phyloP scores from a whole-genome alignment of 2,888 invertebrate species.

The Megaustenia siamemsis region DNA sequence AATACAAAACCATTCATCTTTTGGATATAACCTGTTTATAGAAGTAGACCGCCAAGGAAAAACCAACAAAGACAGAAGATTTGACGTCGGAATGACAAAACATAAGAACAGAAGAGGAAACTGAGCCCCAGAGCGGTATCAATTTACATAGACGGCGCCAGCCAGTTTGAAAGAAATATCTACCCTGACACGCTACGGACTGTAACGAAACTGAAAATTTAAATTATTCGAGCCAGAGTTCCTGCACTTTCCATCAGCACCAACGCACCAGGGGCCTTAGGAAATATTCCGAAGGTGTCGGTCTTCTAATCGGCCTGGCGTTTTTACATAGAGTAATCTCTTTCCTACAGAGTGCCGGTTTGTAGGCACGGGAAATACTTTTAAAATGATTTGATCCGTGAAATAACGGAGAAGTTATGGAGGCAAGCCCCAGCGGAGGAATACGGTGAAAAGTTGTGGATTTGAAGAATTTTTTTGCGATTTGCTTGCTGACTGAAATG shows the following conservation, averaged over 20 bases:
- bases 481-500: background rate
- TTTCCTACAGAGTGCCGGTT: constrained; percentile 30
- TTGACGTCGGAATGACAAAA: background rate
- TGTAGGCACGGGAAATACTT: constrained; percentile 37
- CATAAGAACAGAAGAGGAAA: constrained; percentile 10
- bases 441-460: constrained; percentile 3
- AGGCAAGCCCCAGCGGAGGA: background rate
- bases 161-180: constrained; percentile 23
- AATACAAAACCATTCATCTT: background rate
- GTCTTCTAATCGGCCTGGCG: constrained; percentile 26
- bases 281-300: constrained; percentile 1
- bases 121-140: constrained; percentile 3
- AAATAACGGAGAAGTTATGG: background rate
- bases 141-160: constrained; percentile 42
- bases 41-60: background rate
- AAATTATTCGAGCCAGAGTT: constrained; percentile 35
- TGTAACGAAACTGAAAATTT: constrained; percentile 1
- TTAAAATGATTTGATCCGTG: constrained; percentile 54
- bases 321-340: constrained; percentile 26
- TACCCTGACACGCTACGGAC: constrained; percentile 4
- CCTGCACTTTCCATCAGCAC: constrained; percentile 32
- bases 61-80: background rate
- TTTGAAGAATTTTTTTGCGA: background rate
- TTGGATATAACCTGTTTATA: background rate
- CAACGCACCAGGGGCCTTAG: background rate